Evolutionary conservation across 2,797 vertebrate species (phyloP), one percentile per base, ranked within the genome.

Genomic region (Gallinago solitaria): DNA sequence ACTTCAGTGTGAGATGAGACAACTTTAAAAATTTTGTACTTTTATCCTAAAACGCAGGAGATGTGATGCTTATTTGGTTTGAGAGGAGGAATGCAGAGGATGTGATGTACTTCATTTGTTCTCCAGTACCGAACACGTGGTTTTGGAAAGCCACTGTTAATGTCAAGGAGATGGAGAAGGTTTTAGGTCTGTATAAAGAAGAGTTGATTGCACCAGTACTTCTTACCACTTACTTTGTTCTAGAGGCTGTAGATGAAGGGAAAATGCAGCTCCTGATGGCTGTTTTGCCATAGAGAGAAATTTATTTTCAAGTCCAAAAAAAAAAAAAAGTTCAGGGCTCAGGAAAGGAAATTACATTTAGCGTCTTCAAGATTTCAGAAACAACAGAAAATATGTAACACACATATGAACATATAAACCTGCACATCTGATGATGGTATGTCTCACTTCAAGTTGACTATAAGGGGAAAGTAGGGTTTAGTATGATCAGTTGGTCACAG

Each of bases 71-170:
- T 51, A 67, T 5, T 89, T 81, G 54, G 11, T 56, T 35, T 67
- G 59, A 70, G 73, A 59, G 48, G 21, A 83, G 57, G 64, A 86
- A 48, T 67, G 79, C 0, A 0, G 76, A 76, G 60, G 85, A 95
- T 67, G 59, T 45, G 35, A 68, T 77, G 85, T 84, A 60, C 64
- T 96, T 95, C 87, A 35, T 91, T 74, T 69, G 77, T 64, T 87
- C 83, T 91, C 56, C 45, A 32, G 33, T 43, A 56, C 79, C 82
- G 85, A 73, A 47, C 59, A 47, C 2, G 23, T 0, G 0, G 16
- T 43, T 96, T 95, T 90, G 57, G 63, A 90, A 91, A 93, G 43
- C 16, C 45, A 50, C 43, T 11, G 25, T 61, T 88, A 90, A 83
- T 89, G 71, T 82, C 63, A 90, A 94, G 87, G 87, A 81, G 59